These are phyloP conservation scores for Epinephelus malabaricus DNA, from an alignment of 2,797 vertebrate genomes.

Conservation along the genomic window DNA sequence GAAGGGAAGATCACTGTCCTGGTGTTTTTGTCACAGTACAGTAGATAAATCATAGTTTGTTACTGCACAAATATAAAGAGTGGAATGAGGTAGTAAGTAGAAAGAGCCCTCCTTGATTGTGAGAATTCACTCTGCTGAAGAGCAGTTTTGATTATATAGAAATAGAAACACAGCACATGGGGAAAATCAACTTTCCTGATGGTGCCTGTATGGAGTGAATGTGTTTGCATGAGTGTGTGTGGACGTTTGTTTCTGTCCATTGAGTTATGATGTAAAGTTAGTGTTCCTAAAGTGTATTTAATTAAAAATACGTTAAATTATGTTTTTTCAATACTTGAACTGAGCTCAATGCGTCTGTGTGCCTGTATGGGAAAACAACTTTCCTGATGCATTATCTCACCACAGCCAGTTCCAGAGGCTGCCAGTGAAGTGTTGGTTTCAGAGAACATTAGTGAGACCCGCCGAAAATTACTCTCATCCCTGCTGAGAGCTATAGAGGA, in stretches of 20 bases:
- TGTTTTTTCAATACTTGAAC: constrained; percentile 4
- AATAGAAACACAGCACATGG: background rate
- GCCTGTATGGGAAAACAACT: background rate
- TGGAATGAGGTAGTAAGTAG: background rate
- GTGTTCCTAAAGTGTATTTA: background rate
- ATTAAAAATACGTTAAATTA: background rate
- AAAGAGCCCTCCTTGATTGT: background rate
- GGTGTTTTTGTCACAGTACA: background rate
- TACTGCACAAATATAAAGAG: background rate
- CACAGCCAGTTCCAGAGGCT: constrained; percentile 35
- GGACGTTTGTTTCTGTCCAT: too few relatives aligned
- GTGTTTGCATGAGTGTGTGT: too few relatives aligned
- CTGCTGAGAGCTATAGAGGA: constrained; percentile 77
- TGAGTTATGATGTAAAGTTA: constrained; percentile 5
- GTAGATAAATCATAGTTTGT: background rate
- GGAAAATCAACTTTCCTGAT: too few relatives aligned
- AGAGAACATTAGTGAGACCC: constrained; percentile 49
- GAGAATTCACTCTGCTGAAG: background rate
- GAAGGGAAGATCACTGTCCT: background rate
- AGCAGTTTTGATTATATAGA: background rate
- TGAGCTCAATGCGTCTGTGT: background rate
- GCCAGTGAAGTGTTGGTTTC: background rate
- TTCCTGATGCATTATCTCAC: background rate
- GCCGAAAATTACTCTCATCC: constrained; percentile 72
- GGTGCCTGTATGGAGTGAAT: too few relatives aligned